Conservation (phyloP, 2,797 vertebrate genomes). For the Enteromius radiatus region DNA sequence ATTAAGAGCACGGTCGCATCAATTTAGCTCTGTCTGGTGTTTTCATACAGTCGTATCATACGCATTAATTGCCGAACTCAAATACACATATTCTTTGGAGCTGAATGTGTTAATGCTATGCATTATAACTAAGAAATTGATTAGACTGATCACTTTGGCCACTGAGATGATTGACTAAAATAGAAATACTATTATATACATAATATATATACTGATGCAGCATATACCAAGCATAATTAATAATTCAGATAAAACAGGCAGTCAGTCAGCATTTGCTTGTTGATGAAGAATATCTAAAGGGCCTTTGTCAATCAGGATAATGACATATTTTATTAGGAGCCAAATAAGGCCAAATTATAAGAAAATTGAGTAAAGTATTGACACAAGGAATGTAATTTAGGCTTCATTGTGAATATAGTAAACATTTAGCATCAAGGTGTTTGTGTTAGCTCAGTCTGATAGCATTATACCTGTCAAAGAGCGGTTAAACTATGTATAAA, state of each 20-base stretch:
- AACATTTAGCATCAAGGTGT: background rate
- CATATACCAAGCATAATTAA: background rate
- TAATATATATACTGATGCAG: background rate
- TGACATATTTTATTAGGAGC: background rate
- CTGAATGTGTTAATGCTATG: background rate
- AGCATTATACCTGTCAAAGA: background rate
- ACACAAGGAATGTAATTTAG: slow-evolving; percentile 49
- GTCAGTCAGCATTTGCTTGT: background rate
- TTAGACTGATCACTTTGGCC: background rate
- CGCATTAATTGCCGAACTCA: background rate
- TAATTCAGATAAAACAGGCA: background rate
- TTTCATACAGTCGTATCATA: background rate
- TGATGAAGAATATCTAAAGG: background rate
- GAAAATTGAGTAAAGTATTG: slow-evolving; percentile 17
- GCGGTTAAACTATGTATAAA: background rate
- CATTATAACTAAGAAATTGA: background rate
- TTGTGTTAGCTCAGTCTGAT: background rate
- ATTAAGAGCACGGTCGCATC: background rate
- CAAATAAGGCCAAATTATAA: background rate
- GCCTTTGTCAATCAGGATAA: background rate
- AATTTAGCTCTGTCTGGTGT: background rate
- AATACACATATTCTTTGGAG: background rate
- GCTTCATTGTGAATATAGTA: slow-evolving; percentile 5
- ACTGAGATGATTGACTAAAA: slow-evolving; percentile 8
- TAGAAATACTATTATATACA: background rate